Base-by-base conservation (phyloP, 2,888 invertebrate species). In the Leptopilina myrica region DNA sequence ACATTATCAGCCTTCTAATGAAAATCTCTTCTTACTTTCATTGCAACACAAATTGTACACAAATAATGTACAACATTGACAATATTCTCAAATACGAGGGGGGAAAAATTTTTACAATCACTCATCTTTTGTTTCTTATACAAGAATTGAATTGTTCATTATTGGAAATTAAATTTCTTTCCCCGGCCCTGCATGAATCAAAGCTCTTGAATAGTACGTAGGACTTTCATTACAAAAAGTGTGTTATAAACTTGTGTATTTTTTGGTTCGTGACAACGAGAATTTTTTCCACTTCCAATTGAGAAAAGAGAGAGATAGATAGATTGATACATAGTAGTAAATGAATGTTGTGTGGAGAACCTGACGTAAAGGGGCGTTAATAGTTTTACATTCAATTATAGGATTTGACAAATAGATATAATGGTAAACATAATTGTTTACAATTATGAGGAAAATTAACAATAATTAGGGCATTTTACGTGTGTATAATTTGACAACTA, bases 171-270 rank as follows among this genome's bases (percentile, higher is more conserved):
- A 7, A 62, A 62, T 62, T 62, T 62, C 20, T 62, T 20, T 20
- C 62, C 15, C 62, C 62, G 62, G 9, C 62, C 62, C 62, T 62
- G 59, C 11, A 26, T 53, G 15, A 26, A 26, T 69, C 69, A 53
- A 69, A 69, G 53, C 26, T 53, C 14, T 20, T n/a, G n/a, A 12
- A 20, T 33, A 73, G n/a, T 56, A 53, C 53, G 69, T 69, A 69
- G 56, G 53, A 73, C 53, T 73, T 69, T 56, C 73, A 73, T 56
- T 53, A 73, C 53, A n/a, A 73, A 56, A 66, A 73, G 56, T 73
- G 2, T 8, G 2, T 8, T 49, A 73, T 73, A 73, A 20, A 73
- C 53, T 73, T 20, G 14, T 40, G n/a, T 11, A 33, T 73, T 73
- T 73, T 73, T 53, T 20, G 73, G 73, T 56, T 73, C 53, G 33